Conservation (phyloP, 2,797 vertebrate genomes). For the Liparis tanakae region DNA sequence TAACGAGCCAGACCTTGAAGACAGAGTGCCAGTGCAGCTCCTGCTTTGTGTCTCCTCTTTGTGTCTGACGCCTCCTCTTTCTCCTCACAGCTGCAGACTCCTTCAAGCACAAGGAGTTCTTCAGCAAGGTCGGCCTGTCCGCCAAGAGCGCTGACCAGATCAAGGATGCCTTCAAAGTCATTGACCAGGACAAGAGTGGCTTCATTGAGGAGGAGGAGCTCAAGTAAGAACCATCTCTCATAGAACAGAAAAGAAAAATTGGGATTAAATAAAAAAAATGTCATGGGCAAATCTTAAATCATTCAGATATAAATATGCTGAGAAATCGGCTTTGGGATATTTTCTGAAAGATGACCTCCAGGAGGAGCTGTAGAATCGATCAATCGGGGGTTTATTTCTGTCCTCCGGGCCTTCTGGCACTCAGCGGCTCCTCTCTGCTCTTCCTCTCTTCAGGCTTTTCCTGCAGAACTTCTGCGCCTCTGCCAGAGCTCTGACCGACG, state of each 20-base stretch:
- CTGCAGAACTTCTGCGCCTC: conserved; percentile 83
- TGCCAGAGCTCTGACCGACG: conserved; percentile 81
- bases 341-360: conserved; percentile 3
- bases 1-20: neutral
- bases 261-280: neutral
- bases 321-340: neutral
- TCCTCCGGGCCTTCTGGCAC: neutral
- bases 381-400: neutral
- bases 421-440: neutral
- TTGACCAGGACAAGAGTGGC: conserved; percentile 89
- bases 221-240: conserved; percentile 74
- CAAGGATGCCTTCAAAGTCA: conserved; percentile 85
- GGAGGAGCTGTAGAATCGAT: neutral
- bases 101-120: conserved; percentile 88
- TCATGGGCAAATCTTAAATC: neutral
- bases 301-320: neutral
- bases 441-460: conserved; percentile 75
- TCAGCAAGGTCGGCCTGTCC: conserved; percentile 82
- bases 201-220: conserved; percentile 90
- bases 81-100: conserved; percentile 83
- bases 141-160: conserved; percentile 80
- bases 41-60: neutral
- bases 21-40: neutral
- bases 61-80: conserved; percentile 21
- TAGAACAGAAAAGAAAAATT: conserved; percentile 54